Conservation (phyloP, 2,113 vertebrate genomes). For the Euleptes europaea region DNA sequence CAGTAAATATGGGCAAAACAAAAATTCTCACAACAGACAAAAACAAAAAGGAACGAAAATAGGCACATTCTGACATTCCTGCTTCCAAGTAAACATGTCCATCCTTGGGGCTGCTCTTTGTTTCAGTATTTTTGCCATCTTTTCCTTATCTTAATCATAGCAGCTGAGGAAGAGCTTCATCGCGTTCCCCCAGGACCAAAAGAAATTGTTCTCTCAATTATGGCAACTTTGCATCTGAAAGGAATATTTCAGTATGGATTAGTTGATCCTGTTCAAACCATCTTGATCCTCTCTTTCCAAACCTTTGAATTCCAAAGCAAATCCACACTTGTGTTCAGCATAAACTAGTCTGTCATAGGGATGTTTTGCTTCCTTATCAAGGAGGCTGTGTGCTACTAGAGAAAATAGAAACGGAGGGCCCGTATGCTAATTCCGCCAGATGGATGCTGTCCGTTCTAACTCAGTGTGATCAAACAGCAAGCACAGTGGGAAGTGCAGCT, state of each 20-base stretch:
- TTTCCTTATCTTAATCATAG: background rate
- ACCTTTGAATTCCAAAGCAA: background rate
- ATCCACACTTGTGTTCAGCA: background rate
- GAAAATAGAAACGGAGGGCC: background rate
- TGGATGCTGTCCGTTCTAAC: slow-evolving; percentile 18
- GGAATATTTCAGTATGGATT: background rate
- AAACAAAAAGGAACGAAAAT: no score
- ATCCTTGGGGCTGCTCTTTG: background rate
- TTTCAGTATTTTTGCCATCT: background rate
- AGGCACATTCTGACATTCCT: no score
- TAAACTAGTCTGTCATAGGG: background rate
- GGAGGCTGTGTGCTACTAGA: background rate
- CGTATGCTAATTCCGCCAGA: slow-evolving; percentile 12
- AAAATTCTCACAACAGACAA: no score
- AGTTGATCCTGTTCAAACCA: background rate
- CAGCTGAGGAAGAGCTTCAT: accelerated
- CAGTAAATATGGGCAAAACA: no score
- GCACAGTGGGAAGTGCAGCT: background rate
- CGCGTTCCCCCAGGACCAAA: background rate
- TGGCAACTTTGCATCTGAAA: background rate
- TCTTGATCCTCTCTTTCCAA: background rate
- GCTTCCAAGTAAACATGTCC: background rate
- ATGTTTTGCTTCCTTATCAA: background rate
- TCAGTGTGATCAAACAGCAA: slow-evolving; percentile 16
- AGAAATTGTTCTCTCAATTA: background rate